A percentile compares a stretch with the other conserved stretches of the same genome.
Evolutionary conservation across 2,888 invertebrate species (phyloP).

Genomic region (Anorthoa munda): DNA sequence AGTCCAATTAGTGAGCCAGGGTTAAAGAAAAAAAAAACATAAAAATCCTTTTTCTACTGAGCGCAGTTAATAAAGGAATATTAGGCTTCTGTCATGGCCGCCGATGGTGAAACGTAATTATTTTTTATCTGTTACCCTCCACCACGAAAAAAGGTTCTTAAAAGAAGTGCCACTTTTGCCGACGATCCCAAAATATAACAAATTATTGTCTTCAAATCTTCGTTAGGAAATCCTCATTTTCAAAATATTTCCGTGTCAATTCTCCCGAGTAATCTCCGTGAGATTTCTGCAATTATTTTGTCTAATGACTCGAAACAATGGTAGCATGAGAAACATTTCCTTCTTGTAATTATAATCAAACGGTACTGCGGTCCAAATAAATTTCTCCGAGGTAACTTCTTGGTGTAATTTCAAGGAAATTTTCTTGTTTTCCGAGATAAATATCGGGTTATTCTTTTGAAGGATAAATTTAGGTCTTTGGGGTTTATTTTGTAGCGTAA

Average conservation of each 20-base stretch:
- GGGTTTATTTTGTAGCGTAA: not conserved
- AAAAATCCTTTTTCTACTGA: conserved; percentile 43
- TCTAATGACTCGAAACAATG: conserved; percentile 45
- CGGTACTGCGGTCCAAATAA: conserved; percentile 46
- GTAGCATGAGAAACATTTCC: conserved; percentile 46
- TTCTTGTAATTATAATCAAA: conserved; percentile 59
- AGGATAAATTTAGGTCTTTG: conserved; percentile 9
- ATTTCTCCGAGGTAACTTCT: conserved; percentile 41
- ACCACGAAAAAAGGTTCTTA: not conserved
- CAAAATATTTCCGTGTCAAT: conserved; percentile 11
- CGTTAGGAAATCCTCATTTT: conserved; percentile 14
- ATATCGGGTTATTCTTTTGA: conserved; percentile 22
- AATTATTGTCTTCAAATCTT: not conserved
- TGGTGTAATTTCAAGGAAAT: conserved; percentile 33
- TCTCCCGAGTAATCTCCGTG: conserved; percentile 5
- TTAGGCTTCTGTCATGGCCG: conserved; percentile 54
- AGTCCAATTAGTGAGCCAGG: conserved; percentile 47
- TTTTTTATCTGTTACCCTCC: conserved; percentile 58
- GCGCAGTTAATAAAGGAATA: conserved; percentile 62
- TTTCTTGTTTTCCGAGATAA: conserved; percentile 40
- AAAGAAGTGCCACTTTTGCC: conserved; percentile 24
- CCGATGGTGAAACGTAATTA: conserved; percentile 61
- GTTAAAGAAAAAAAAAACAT: conserved; percentile 33
- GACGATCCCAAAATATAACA: not conserved
- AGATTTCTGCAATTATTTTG: conserved; percentile 40